Evolutionary conservation across 92 coral and sea anemone species (phyloP).

Genomic region (Zoanthus sansibaricus): DNA sequence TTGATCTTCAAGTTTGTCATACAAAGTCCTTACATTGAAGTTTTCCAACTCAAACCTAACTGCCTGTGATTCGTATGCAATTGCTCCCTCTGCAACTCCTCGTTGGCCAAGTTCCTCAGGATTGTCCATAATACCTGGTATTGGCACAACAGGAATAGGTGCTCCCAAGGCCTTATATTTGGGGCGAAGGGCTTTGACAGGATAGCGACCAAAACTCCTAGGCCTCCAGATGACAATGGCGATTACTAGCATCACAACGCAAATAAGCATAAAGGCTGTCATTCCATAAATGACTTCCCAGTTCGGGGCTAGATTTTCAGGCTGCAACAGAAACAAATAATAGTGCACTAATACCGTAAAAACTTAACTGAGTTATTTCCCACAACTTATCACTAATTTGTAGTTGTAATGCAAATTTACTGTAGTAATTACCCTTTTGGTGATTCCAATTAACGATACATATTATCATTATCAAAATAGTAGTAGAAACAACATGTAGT

Average conservation of each 20-base stretch:
- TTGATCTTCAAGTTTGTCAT: slow-evolving; percentile 96
- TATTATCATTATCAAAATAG: no score
- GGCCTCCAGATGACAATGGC: slow-evolving; percentile 99
- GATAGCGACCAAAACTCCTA: slow-evolving; percentile 87
- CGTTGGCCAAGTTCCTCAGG: slow-evolving; percentile 93
- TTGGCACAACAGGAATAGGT: slow-evolving; percentile 97
- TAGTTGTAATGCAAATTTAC: no score
- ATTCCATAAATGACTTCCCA: slow-evolving; percentile 94
- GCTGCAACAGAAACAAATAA: slow-evolving; percentile 58
- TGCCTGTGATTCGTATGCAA: slow-evolving; percentile 75
- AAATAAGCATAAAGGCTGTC: slow-evolving; percentile 94
- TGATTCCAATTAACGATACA: no score
- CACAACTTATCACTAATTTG: no score
- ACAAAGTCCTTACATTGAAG: slow-evolving; percentile 93
- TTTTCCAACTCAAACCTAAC: slow-evolving; percentile 92
- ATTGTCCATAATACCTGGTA: slow-evolving; percentile 93
- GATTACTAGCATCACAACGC: slow-evolving; percentile 90
- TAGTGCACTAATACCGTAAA: not conserved
- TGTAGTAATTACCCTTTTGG: no score
- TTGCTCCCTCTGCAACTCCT: slow-evolving; percentile 93
- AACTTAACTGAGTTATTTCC: no score
- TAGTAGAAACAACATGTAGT: no score
- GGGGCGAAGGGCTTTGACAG: slow-evolving; percentile 90
- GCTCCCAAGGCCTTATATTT: slow-evolving; percentile 98
- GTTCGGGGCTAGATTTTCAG: slow-evolving; percentile 93